Percentiles rank a stretch among this genome's conserved stretches.
These are phyloP conservation scores for Cercopithecus petaurista DNA, from an alignment of 2,797 vertebrate genomes.

Conservation along the genomic window DNA sequence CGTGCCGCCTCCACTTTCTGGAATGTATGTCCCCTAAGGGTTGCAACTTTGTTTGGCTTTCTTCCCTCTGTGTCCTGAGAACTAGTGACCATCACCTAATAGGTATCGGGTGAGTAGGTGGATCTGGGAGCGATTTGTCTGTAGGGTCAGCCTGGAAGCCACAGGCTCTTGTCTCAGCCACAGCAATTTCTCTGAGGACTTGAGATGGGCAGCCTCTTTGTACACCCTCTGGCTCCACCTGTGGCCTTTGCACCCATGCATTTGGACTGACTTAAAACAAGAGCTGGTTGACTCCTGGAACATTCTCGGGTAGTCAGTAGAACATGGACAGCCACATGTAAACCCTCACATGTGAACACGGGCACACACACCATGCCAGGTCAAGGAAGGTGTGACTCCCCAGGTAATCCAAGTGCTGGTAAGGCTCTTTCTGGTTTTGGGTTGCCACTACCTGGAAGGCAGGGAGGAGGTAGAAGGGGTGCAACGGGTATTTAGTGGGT, in stretches of 20 bases:
- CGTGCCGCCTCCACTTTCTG: background rate
- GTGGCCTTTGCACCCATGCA: background rate
- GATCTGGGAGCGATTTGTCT: too few species aligned
- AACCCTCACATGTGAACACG: background rate
- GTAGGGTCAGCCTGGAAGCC: rapidly evolving
- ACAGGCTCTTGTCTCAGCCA: rapidly evolving
- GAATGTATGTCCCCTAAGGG: background rate
- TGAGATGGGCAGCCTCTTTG: background rate
- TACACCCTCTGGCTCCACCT: background rate
- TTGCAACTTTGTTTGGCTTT: background rate
- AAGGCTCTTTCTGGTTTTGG: background rate
- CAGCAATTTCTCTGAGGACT: background rate
- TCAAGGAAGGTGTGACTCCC: background rate
- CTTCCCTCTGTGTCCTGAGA: background rate
- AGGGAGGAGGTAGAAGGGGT: background rate
- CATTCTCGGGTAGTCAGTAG: background rate
- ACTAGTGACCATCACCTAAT: too few species aligned
- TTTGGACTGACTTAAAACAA: background rate
- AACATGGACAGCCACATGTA: background rate
- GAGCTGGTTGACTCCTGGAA: background rate
- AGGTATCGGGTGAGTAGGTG: too few species aligned
- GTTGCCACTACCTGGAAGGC: background rate
- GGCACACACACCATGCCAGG: too few species aligned
- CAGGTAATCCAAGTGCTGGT: background rate
- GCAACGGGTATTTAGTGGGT: rapidly evolving